phyloP scores from a whole-genome alignment of 2,888 invertebrate genomes.

The Hydroisotoma schaefferi region DNA sequence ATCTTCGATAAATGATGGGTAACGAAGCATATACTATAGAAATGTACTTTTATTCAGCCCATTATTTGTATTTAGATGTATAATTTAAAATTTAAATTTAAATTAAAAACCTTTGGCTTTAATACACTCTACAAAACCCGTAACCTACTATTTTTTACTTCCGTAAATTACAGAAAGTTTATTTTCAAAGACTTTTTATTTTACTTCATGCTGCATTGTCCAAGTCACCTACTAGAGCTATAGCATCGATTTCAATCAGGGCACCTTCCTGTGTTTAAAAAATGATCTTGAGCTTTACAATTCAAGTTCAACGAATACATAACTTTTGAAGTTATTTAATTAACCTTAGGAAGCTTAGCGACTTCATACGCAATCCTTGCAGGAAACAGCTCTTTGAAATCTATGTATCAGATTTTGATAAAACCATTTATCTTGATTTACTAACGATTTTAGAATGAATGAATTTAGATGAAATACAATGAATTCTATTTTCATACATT shows the following conservation, averaged over 20 bases:
- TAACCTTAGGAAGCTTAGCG: constrained; percentile 66
- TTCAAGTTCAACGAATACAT: neutral
- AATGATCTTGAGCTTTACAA: neutral
- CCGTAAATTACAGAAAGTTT: too few species aligned
- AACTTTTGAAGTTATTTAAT: constrained; percentile 33
- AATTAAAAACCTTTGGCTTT: too few species aligned
- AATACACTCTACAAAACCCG: too few species aligned
- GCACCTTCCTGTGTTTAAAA: constrained; percentile 60
- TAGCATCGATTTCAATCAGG: constrained; percentile 80
- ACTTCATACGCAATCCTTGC: constrained; percentile 84
- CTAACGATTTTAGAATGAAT: too few species aligned
- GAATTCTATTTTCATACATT: constrained; percentile 61
- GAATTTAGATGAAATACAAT: neutral
- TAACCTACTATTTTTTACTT: too few species aligned
- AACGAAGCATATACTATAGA: too few species aligned
- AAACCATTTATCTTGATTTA: neutral
- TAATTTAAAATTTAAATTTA: too few species aligned
- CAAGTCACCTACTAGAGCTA: constrained; percentile 68
- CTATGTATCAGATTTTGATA: constrained; percentile 56
- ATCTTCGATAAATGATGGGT: too few species aligned
- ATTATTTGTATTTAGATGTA: too few species aligned
- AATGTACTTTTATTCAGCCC: too few species aligned
- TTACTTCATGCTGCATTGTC: too few species aligned
- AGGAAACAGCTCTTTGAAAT: constrained; percentile 70
- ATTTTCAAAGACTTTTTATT: too few species aligned